Base-by-base conservation (phyloP, 2,888 invertebrate species). In the Chrysomela aeneicollis region DNA sequence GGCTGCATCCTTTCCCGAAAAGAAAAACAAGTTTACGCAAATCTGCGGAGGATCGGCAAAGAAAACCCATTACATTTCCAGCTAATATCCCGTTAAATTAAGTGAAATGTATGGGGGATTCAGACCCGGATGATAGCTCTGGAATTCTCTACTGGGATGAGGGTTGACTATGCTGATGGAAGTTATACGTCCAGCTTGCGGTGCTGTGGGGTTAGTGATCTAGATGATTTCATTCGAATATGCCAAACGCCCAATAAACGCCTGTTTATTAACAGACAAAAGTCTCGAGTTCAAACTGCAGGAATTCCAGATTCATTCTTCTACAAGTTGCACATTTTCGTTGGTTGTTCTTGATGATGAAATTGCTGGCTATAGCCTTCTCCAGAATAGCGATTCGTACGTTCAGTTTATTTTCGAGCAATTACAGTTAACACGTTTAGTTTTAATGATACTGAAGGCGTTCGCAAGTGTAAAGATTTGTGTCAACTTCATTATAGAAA, bases 401-500 rank as follows among this genome's bases (percentile, higher is more conserved):
- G 52, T 62, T 62, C 37, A 53, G 61, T 67, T 71, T 67, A 66
- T 69, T 71, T 68, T 65, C 59, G 52, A 61, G 68, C 73, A 76
- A 75, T 76, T 74, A 71, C 71, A 70, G 69, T 71, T 73, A 75
- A 73, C 71, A 74, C 72, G 72, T 74, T 75, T 73, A 72, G 70
- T 73, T 77, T 75, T 72, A 75, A 76, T 77, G 75, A 73, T 72
- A 75, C 71, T 67, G 68, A 74, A 76, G 73, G 73, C 75, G 71
- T 72, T 72, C 71, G 71, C 71, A 70, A 73, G 72, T 76, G 70
- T 75, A 60, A 71, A 72, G 73, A 76, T 73, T 73, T 71, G 75
- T 76, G 75, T 76, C 76, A 74, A 77, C 77, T 76, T 76, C 75
- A 76, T 77, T 77, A 76, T 75, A 74, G 75, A 74, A 76, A 76